Conservation (phyloP, 2,888 invertebrate genomes). For the Thereva unica region DNA sequence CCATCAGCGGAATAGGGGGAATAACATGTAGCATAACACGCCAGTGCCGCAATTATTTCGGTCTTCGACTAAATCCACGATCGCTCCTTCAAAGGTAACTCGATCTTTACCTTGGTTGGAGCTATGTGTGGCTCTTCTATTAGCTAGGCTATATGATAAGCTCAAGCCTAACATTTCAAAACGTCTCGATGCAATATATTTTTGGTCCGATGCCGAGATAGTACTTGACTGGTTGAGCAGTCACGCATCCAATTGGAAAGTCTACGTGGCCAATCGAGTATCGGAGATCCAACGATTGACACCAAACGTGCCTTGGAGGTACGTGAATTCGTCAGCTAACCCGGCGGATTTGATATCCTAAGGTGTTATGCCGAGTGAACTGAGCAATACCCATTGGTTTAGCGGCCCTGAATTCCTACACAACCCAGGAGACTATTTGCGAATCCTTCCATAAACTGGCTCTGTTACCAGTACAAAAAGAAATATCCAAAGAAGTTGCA, state of each 20-base stretch:
- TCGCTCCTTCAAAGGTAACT: not conserved
- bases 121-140: slow-evolving; percentile 21
- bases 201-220: too few relatives aligned
- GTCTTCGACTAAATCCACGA: slow-evolving; percentile 15
- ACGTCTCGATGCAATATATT: too few relatives aligned
- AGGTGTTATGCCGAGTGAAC: slow-evolving; percentile 20
- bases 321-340: slow-evolving; percentile 40
- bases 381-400: not conserved
- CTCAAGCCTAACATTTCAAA: not conserved
- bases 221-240: slow-evolving; percentile 20
- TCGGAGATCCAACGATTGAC: slow-evolving; percentile 40
- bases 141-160: slow-evolving; percentile 10
- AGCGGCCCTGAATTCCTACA: not conserved
- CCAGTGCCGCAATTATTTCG: too few relatives aligned
- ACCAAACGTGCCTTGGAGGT: slow-evolving; percentile 33
- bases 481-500: not conserved
- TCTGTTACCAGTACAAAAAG: too few relatives aligned
- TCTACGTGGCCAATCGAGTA: slow-evolving; percentile 38
- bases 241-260: slow-evolving; percentile 5
- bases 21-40: too few relatives aligned
- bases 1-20: too few relatives aligned
- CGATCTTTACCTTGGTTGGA: slow-evolving; percentile 20
- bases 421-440: not conserved
- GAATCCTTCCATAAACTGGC: not conserved
- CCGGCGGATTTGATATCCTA: too few relatives aligned